These are phyloP conservation scores for Mirza zaza DNA, from an alignment of 2,113 vertebrate genomes.

Conservation along the genomic window DNA sequence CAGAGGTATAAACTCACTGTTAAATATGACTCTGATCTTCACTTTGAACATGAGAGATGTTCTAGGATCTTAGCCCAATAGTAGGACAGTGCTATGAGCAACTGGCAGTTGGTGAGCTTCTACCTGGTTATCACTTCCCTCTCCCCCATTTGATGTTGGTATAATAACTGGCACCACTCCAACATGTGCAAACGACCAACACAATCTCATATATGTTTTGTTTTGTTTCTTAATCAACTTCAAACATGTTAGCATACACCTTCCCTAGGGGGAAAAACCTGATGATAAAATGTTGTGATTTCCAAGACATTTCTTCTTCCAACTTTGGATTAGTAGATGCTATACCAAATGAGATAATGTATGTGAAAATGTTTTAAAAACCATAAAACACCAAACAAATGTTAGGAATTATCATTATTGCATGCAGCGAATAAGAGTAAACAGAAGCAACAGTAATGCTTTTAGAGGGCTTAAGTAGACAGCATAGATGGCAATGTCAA, in stretches of 20 bases:
- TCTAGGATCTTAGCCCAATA: neutral
- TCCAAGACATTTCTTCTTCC: neutral
- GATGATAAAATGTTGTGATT: conserved; percentile 41
- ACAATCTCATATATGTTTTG: neutral
- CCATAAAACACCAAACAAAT: conserved; percentile 5
- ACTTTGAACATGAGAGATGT: neutral
- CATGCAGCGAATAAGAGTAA: neutral
- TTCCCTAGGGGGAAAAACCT: neutral
- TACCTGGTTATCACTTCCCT: neutral
- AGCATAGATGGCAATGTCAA: neutral
- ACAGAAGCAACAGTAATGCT: conserved; percentile 4
- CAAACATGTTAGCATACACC: neutral
- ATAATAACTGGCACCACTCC: neutral
- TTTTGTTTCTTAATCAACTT: conserved; percentile 19
- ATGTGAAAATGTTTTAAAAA: conserved; percentile 7
- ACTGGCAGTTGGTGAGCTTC: neutral
- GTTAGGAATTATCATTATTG: neutral
- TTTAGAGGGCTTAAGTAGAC: conserved; percentile 21
- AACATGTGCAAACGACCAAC: neutral
- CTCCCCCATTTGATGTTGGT: neutral
- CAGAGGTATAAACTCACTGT: neutral
- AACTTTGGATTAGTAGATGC: neutral
- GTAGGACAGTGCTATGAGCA: neutral
- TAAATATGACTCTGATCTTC: neutral
- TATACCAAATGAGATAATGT: neutral